Percentiles rank a stretch among this genome's conserved stretches.
These are phyloP conservation scores for Oscheius sp. DNA, from an alignment of 2,888 invertebrate species.

Conservation along the genomic window DNA sequence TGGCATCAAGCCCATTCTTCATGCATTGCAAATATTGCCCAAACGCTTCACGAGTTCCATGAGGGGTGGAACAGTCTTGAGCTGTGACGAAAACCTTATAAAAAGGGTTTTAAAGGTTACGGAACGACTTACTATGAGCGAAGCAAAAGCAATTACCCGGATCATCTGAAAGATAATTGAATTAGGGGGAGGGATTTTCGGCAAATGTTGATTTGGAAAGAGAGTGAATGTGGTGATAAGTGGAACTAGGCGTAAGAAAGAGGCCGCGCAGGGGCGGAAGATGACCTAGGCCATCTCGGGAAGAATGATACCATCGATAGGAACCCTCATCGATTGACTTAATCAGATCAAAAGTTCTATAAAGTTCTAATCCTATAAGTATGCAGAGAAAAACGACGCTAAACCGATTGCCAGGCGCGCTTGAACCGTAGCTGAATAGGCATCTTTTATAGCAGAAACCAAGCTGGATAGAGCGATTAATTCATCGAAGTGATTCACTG, in stretches of 20 bases:
- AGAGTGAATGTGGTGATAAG: slow-evolving; percentile 33
- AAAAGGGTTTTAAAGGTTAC: not conserved
- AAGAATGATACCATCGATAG: slow-evolving; percentile 27
- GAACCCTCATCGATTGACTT: slow-evolving; percentile 11
- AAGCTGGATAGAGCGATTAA: slow-evolving; percentile 7
- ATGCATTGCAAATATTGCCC: slow-evolving; percentile 69
- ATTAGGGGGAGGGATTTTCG: slow-evolving; percentile 16
- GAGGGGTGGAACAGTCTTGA: slow-evolving; percentile 59
- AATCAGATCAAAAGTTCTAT: not conserved
- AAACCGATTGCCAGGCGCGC: not conserved
- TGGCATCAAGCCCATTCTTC: slow-evolving; percentile 67
- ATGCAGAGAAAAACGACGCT: not conserved
- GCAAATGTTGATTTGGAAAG: slow-evolving; percentile 19
- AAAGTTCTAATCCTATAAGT: too few relatives aligned
- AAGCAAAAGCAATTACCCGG: slow-evolving; percentile 19
- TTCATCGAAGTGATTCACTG: slow-evolving; percentile 10
- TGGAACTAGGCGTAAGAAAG: slow-evolving; percentile 30
- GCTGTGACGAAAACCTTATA: slow-evolving; percentile 43
- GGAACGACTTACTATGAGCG: slow-evolving; percentile 13
- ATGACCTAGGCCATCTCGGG: slow-evolving; percentile 20
- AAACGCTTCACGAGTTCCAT: slow-evolving; percentile 59
- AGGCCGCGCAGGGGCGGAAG: slow-evolving; percentile 37
- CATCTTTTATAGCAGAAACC: slow-evolving; percentile 10
- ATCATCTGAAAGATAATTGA: slow-evolving; percentile 32
- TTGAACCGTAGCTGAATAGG: too few relatives aligned